These are phyloP conservation scores for Mungos mungo DNA, from an alignment of 2,113 vertebrate species.

Conservation along the genomic window DNA sequence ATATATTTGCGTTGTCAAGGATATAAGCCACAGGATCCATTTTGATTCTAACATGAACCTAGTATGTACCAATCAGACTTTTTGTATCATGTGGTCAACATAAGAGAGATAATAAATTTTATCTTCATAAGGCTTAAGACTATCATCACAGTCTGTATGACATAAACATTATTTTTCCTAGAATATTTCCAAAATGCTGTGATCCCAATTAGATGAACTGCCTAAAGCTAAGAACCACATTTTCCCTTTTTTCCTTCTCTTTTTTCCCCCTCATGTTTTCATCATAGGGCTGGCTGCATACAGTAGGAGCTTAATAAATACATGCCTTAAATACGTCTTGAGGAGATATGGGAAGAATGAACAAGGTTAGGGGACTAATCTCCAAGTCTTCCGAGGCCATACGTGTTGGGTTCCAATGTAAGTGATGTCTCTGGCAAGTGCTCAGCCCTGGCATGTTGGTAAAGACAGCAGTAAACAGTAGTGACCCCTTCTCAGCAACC, in stretches of 20 bases:
- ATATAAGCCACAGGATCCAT: background rate
- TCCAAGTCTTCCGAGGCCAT: background rate
- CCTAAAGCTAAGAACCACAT: background rate
- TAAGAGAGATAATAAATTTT: background rate
- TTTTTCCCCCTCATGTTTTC: background rate
- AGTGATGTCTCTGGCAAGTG: fast-evolving
- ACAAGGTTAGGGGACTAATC: background rate
- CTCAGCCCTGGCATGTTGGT: background rate
- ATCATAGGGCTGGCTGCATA: background rate
- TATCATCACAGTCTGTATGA: background rate
- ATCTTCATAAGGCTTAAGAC: background rate
- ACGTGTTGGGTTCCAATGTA: background rate
- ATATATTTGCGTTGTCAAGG: background rate
- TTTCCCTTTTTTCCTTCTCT: background rate
- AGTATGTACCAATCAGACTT: background rate
- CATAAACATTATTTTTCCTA: background rate
- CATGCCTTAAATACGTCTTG: background rate
- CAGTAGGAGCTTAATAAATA: background rate
- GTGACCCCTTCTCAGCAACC: background rate
- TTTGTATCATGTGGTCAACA: background rate
- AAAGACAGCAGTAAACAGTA: background rate
- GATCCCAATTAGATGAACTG: background rate
- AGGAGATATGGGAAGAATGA: background rate
- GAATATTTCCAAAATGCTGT: background rate
- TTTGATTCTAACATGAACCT: background rate